Conservation (phyloP, 2,797 vertebrate species). For the Acanthurus lineatus region DNA sequence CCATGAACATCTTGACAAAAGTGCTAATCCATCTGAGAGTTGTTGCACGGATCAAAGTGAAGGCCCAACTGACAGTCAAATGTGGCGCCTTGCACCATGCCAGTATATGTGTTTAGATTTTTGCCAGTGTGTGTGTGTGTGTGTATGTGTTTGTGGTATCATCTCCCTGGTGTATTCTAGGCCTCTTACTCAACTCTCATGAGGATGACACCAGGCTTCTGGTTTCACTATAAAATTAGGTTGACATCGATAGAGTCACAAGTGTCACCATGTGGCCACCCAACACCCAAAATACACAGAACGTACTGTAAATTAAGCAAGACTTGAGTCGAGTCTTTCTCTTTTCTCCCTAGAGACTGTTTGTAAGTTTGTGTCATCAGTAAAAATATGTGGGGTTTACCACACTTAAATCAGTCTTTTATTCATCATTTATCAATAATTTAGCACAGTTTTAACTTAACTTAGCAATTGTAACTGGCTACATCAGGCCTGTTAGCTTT, state of each 20-base stretch:
- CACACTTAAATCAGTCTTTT: conserved; percentile 16
- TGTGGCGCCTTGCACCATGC: conserved; percentile 1
- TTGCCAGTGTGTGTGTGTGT: conserved; percentile 4
- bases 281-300: conserved; percentile 62
- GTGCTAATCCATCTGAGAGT: background rate
- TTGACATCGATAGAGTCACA: conserved; percentile 79
- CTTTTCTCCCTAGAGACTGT: background rate
- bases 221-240: conserved; percentile 87
- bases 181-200: conserved; percentile 85
- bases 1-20: background rate
- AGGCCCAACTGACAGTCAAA: background rate
- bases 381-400: conserved; percentile 17
- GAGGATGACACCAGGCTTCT: conserved; percentile 83
- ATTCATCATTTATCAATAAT: conserved; percentile 22
- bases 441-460: background rate
- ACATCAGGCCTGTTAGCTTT: background rate
- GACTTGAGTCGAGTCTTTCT: conserved; percentile 35
- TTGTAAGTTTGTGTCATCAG: conserved; percentile 37
- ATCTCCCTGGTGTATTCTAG: conserved; percentile 81
- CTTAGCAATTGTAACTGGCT: background rate
- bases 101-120: conserved; percentile 21
- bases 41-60: background rate
- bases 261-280: conserved; percentile 79
- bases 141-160: conserved; percentile 46
- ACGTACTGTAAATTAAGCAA: conserved; percentile 47